These are phyloP conservation scores for Cheilosia vulpina DNA, from an alignment of 2,888 invertebrate genomes.

Conservation along the genomic window DNA sequence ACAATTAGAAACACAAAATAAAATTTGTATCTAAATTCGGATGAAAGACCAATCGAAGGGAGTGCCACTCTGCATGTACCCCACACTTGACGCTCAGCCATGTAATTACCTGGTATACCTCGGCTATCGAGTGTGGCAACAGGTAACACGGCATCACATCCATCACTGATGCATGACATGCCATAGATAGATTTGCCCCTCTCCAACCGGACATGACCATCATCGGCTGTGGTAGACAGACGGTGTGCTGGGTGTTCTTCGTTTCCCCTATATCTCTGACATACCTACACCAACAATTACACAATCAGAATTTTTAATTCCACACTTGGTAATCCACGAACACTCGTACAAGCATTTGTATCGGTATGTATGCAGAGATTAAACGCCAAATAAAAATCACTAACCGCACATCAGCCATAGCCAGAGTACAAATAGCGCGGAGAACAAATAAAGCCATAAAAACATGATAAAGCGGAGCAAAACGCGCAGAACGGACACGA, in stretches of 20 bases:
- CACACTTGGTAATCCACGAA: slow-evolving; percentile 3
- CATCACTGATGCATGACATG: slow-evolving; percentile 65
- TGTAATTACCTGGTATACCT: slow-evolving; percentile 21
- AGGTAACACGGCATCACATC: slow-evolving; percentile 40
- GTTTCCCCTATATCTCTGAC: neutral
- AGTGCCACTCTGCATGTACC: slow-evolving; percentile 58
- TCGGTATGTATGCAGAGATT: slow-evolving; percentile 40
- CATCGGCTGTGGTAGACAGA: slow-evolving; percentile 29
- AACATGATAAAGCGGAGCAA: slow-evolving; percentile 49
- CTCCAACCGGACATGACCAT: slow-evolving; percentile 61
- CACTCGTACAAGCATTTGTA: neutral
- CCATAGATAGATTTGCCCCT: slow-evolving; percentile 3
- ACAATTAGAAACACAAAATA: slow-evolving; percentile 52
- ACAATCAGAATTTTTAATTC: slow-evolving; percentile 48
- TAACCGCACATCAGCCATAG: neutral
- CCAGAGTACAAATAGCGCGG: slow-evolving; percentile 23
- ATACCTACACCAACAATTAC: slow-evolving; percentile 34
- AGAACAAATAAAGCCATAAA: slow-evolving; percentile 46
- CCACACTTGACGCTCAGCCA: slow-evolving; percentile 57
- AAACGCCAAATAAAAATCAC: slow-evolving; percentile 61
- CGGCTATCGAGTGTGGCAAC: slow-evolving; percentile 37
- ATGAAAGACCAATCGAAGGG: slow-evolving; percentile 49
- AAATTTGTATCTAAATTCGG: slow-evolving; percentile 38
- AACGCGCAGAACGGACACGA: slow-evolving; percentile 29
- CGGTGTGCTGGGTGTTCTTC: slow-evolving; percentile 25